Percentiles rank a stretch among this genome's conserved stretches.
phyloP scores from a whole-genome alignment of 2,888 invertebrate genomes.

The Linnaemya vulpina region DNA sequence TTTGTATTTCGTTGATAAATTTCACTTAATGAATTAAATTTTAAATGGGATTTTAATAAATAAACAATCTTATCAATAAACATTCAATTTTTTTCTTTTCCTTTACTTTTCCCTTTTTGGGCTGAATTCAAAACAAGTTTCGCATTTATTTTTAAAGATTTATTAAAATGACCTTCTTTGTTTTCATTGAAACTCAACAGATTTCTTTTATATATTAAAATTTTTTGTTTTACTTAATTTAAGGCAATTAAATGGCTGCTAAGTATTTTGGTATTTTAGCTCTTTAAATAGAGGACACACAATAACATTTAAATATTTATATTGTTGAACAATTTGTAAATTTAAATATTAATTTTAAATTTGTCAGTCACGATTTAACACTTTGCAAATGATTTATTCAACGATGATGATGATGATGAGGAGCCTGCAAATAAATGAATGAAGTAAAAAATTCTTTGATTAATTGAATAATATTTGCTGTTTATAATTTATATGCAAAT shows the following conservation, averaged over 20 bases:
- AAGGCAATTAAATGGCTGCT: slow-evolving; percentile 63
- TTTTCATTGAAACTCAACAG: slow-evolving; percentile 29
- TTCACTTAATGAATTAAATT: slow-evolving; percentile 46
- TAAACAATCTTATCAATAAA: slow-evolving; percentile 54
- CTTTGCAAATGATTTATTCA: slow-evolving; percentile 41
- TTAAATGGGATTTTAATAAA: slow-evolving; percentile 51
- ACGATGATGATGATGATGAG: slow-evolving; percentile 23
- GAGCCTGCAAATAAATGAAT: slow-evolving; percentile 53
- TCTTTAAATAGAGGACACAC: slow-evolving; percentile 30
- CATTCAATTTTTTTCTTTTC: slow-evolving; percentile 3
- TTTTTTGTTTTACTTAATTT: slow-evolving; percentile 51
- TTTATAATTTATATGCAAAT: slow-evolving; percentile 55
- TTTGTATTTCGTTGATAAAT: neutral
- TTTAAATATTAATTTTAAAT: slow-evolving; percentile 51
- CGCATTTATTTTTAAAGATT: slow-evolving; percentile 29
- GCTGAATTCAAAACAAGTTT: slow-evolving; percentile 32
- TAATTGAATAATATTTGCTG: slow-evolving; percentile 49
- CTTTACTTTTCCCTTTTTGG: neutral
- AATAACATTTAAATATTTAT: slow-evolving; percentile 20
- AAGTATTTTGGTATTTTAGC: slow-evolving; percentile 35
- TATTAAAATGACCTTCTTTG: slow-evolving; percentile 69
- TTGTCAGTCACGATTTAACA: slow-evolving; percentile 57
- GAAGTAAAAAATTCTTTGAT: slow-evolving; percentile 31
- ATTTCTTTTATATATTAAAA: slow-evolving; percentile 28
- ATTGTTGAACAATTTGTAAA: slow-evolving; percentile 28